These are phyloP conservation scores for Enteromius mattozi DNA, from an alignment of 2,797 vertebrate genomes.

Conservation along the genomic window DNA sequence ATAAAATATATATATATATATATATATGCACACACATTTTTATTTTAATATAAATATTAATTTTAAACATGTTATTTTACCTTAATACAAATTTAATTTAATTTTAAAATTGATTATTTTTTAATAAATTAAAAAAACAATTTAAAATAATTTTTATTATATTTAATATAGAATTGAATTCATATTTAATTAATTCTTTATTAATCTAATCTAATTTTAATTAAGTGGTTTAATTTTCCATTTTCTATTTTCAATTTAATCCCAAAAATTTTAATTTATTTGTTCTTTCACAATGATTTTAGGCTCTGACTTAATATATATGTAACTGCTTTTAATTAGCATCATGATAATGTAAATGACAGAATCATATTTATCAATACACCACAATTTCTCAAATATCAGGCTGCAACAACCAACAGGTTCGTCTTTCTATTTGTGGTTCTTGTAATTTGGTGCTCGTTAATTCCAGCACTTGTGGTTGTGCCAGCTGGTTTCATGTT, in stretches of 20 bases:
- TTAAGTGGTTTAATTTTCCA: too few relatives aligned
- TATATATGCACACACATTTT: too few relatives aligned
- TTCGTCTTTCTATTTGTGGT: not conserved
- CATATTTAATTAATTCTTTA: too few relatives aligned
- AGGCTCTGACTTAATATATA: not conserved
- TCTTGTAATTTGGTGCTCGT: constrained; percentile 13
- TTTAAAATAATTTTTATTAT: not conserved
- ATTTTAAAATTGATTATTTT: too few relatives aligned
- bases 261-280: not conserved
- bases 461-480: constrained; percentile 24
- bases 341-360: not conserved
- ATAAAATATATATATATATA: too few relatives aligned
- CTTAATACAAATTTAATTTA: too few relatives aligned
- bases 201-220: too few relatives aligned
- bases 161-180: not conserved
- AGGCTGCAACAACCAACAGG: not conserved
- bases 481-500: not conserved
- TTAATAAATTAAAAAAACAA: too few relatives aligned
- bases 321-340: not conserved
- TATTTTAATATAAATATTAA: too few relatives aligned
- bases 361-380: not conserved
- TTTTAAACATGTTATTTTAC: too few relatives aligned
- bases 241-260: too few relatives aligned
- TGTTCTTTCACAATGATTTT: not conserved
- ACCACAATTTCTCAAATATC: not conserved